These are phyloP conservation scores for Ctenomys sociabilis DNA, from an alignment of 2,113 vertebrate species.

Conservation along the genomic window DNA sequence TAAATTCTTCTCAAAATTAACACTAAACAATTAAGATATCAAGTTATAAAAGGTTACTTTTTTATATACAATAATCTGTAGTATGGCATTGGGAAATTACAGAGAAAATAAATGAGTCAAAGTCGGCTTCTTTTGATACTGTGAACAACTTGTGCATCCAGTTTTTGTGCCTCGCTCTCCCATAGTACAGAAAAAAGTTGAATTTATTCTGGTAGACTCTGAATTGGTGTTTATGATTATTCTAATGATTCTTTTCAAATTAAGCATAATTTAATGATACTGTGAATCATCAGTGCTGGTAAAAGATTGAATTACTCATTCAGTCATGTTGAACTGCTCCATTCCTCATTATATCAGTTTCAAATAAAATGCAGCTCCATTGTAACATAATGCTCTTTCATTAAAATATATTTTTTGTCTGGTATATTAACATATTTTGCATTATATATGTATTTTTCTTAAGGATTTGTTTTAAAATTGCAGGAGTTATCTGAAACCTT, in stretches of 20 bases:
- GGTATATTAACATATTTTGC: slow-evolving; percentile 65
- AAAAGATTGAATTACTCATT: slow-evolving; percentile 75
- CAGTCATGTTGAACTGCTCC: slow-evolving; percentile 67
- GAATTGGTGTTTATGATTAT: slow-evolving; percentile 59
- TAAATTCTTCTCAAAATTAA: slow-evolving; percentile 75
- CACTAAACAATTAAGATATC: slow-evolving; percentile 70
- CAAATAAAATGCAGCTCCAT: slow-evolving; percentile 63
- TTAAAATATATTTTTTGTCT: slow-evolving; percentile 75
- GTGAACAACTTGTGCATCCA: slow-evolving; percentile 57
- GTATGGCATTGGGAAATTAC: slow-evolving; percentile 57
- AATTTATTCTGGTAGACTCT: slow-evolving; percentile 52
- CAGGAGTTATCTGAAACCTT: slow-evolving; percentile 64
- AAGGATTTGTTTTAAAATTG: slow-evolving; percentile 71
- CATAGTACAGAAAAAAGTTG: slow-evolving; percentile 64
- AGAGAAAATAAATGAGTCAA: slow-evolving; percentile 74
- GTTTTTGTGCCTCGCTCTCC: slow-evolving; percentile 58
- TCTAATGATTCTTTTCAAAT: slow-evolving; percentile 69
- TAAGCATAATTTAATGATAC: slow-evolving; percentile 68
- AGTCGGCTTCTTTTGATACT: slow-evolving; percentile 60
- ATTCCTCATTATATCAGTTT: slow-evolving; percentile 73
- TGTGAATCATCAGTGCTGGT: slow-evolving; percentile 59
- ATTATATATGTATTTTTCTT: slow-evolving; percentile 58
- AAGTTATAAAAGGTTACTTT: slow-evolving; percentile 71
- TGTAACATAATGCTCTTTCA: slow-evolving; percentile 74
- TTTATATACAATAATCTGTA: slow-evolving; percentile 71